phyloP scores from a whole-genome alignment of 37 sponge, comb jelly and placozoan genomes.

The Theonella swinhoei region DNA sequence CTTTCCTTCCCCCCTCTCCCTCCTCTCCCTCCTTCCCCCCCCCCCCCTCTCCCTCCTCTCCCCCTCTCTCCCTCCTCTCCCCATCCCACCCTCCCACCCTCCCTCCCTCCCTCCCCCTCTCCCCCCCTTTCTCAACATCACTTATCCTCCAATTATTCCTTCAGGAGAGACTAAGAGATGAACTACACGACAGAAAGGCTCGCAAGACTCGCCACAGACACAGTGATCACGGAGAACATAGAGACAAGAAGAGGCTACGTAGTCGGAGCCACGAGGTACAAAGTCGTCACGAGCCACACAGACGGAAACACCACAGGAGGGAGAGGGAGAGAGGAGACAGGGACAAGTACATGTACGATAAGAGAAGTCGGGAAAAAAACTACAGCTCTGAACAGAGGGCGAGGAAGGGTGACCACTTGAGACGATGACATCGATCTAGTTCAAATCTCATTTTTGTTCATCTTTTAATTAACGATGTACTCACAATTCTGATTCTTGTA shows the following conservation, averaged over 20 bases:
- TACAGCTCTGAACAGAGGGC: background rate
- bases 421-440: background rate
- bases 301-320: background rate
- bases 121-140: background rate
- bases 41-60: background rate
- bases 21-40: background rate
- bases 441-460: no score
- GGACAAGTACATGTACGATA: background rate
- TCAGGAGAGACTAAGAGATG: background rate
- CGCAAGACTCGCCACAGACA: background rate
- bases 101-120: background rate
- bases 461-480: no score
- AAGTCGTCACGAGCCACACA: background rate
- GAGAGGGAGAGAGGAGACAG: background rate
- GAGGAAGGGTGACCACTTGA: background rate
- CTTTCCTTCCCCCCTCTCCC: background rate
- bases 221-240: background rate
- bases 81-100: background rate
- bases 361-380: background rate
- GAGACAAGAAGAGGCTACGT: background rate
- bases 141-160: background rate
- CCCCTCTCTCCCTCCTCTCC: background rate
- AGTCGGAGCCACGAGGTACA: background rate
- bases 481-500: background rate
- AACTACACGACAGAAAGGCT: background rate